Evolutionary conservation across 2,797 vertebrate genomes (phyloP).

Genomic region (Australoheros facetus): DNA sequence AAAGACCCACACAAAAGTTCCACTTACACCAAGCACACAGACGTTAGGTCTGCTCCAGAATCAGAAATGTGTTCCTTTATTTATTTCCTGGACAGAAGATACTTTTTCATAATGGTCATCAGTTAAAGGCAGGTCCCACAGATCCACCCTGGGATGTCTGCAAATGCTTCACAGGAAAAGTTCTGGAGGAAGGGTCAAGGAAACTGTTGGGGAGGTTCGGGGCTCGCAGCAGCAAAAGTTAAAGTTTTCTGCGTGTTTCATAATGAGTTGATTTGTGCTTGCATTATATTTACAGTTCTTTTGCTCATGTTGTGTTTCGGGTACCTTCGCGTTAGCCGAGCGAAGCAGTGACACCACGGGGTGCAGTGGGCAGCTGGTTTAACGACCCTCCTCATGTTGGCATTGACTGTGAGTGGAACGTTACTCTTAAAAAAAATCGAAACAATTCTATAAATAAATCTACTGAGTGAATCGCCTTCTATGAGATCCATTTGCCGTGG

Average conservation of each 20-base stretch:
- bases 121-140: too few relatives aligned
- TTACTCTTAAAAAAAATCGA: neutral
- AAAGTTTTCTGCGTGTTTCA: neutral
- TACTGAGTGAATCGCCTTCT: accelerated
- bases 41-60: neutral
- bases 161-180: too few relatives aligned
- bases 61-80: neutral
- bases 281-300: neutral
- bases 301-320: neutral
- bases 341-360: neutral
- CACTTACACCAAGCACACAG: neutral
- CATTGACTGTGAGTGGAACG: neutral
- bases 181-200: too few relatives aligned
- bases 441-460: accelerated
- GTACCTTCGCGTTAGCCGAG: accelerated
- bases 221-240: neutral
- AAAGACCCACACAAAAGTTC: neutral
- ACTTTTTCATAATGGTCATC: too few relatives aligned
- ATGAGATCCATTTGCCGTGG: neutral
- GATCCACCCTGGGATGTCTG: too few relatives aligned
- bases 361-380: neutral
- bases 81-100: neutral
- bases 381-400: neutral
- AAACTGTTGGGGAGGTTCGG: neutral
- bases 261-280: neutral